Percentiles rank a stretch among this genome's conserved stretches.
Evolutionary conservation across 2,797 vertebrate genomes (phyloP).

Genomic region (Octomys mimax): DNA sequence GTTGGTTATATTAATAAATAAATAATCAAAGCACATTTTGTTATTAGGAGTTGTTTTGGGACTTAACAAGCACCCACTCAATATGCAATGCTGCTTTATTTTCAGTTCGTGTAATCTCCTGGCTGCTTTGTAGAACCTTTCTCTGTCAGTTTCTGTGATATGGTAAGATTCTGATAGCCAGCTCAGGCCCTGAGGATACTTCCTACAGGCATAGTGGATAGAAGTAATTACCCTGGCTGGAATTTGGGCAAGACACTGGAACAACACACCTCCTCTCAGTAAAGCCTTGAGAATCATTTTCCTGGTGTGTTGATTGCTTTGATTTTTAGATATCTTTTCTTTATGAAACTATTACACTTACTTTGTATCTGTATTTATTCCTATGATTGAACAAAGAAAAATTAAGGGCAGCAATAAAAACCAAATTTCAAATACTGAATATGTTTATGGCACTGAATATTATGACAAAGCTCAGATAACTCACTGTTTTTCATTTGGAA

Average conservation of each 20-base stretch:
- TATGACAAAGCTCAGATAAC: conserved; percentile 68
- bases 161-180: background rate
- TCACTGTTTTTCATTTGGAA: conserved; percentile 72
- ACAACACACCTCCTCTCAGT: background rate
- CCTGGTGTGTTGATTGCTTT: background rate
- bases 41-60: conserved; percentile 20
- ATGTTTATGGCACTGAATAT: conserved; percentile 48
- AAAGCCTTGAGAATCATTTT: conserved; percentile 53
- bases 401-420: conserved; percentile 76
- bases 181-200: background rate
- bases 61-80: background rate
- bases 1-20: background rate
- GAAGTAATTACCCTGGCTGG: conserved; percentile 15
- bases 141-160: background rate
- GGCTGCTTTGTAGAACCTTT: background rate
- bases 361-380: conserved; percentile 67
- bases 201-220: background rate
- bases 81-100: background rate
- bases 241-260: background rate
- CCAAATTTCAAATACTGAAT: conserved; percentile 72
- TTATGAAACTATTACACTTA: conserved; percentile 46
- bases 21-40: conserved; percentile 22
- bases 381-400: conserved; percentile 64
- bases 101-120: background rate
- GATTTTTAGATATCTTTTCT: conserved; percentile 20